Evolutionary conservation across 2,888 invertebrate species (phyloP).

Genomic region (Eupithecia insigniata): DNA sequence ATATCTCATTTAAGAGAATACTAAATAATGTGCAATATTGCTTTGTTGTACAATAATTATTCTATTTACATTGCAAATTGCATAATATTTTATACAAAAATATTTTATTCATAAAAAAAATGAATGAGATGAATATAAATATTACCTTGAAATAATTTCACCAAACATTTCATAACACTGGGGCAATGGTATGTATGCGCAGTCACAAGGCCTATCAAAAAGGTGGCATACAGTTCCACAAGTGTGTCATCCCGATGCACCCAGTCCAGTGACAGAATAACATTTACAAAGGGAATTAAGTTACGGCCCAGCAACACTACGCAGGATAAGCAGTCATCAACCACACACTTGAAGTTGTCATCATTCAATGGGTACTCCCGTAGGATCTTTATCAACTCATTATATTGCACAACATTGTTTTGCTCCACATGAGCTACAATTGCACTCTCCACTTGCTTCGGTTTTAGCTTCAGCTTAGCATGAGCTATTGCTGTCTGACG

Average conservation of each 20-base stretch:
- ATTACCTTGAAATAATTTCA: slow-evolving; percentile 76
- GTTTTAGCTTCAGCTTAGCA: slow-evolving; percentile 71
- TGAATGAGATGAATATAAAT: neutral
- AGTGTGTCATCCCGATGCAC: slow-evolving; percentile 60
- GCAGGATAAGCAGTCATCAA: slow-evolving; percentile 73
- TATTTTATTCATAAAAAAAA: neutral
- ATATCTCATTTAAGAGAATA: no score
- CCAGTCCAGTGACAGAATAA: slow-evolving; percentile 73
- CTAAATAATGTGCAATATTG: slow-evolving; percentile 30
- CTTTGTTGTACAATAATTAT: slow-evolving; percentile 9
- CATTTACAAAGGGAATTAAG: slow-evolving; percentile 69
- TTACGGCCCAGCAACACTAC: slow-evolving; percentile 72
- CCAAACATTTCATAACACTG: slow-evolving; percentile 64
- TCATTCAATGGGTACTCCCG: slow-evolving; percentile 72
- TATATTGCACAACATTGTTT: slow-evolving; percentile 67
- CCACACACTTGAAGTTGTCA: slow-evolving; percentile 70
- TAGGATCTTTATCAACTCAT: slow-evolving; percentile 76
- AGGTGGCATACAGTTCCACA: slow-evolving; percentile 66
- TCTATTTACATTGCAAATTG: slow-evolving; percentile 9
- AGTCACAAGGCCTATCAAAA: slow-evolving; percentile 70
- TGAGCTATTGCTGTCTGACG: slow-evolving; percentile 70
- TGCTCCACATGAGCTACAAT: slow-evolving; percentile 69
- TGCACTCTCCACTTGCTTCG: slow-evolving; percentile 76
- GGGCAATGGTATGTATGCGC: slow-evolving; percentile 78
- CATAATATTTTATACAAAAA: slow-evolving; percentile 16